phyloP scores from a whole-genome alignment of 2,113 vertebrate species.

The Scomber colias region DNA sequence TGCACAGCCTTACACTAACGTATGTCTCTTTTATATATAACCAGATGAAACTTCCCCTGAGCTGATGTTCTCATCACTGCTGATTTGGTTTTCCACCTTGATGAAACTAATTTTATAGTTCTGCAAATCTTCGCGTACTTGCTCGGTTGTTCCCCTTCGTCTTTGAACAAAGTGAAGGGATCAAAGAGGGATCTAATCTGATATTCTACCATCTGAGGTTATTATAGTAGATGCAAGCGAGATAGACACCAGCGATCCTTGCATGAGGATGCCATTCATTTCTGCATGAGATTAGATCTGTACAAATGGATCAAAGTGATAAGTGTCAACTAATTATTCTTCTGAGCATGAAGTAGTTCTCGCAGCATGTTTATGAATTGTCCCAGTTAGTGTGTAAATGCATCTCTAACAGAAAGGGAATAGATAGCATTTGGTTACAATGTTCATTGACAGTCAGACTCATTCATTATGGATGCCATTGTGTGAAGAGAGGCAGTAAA shows the following conservation, averaged over 20 bases:
- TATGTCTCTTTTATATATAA: background rate
- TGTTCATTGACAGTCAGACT: background rate
- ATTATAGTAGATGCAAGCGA: constrained; percentile 51
- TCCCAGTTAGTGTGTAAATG: constrained; percentile 44
- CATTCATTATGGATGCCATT: constrained; percentile 24
- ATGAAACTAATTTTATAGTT: constrained; percentile 37
- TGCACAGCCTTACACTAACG: background rate
- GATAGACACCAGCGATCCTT: constrained; percentile 41
- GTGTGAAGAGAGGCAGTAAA: background rate
- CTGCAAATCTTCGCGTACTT: constrained; percentile 22
- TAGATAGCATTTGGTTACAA: constrained; percentile 28
- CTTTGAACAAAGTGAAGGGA: constrained; percentile 59
- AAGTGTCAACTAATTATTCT: constrained; percentile 58
- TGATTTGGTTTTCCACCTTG: constrained; percentile 4
- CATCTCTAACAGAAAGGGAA: constrained; percentile 15
- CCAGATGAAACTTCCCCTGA: background rate
- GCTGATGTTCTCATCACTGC: background rate
- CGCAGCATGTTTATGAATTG: constrained; percentile 49
- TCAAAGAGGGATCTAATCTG: constrained; percentile 64
- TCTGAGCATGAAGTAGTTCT: constrained; percentile 43
- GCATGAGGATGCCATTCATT: constrained; percentile 29
- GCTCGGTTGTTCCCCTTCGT: constrained; percentile 39
- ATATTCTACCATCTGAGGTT: constrained; percentile 51
- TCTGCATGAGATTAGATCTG: constrained; percentile 50
- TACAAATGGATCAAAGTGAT: constrained; percentile 60